Conservation (phyloP, 2,888 invertebrate species). For the Drosophila quinaria region DNA sequence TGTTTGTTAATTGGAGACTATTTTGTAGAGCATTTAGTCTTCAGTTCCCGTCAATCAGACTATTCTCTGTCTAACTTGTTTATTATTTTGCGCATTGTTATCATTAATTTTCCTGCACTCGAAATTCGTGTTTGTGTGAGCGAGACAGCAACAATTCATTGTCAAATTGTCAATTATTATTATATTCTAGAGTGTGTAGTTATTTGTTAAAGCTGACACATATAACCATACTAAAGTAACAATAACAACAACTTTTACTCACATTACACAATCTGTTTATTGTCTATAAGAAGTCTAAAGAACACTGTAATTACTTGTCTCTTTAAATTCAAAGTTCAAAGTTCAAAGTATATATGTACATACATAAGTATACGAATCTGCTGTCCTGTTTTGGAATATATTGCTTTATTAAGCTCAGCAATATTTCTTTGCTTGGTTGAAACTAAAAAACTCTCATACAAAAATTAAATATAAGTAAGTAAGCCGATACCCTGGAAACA, state of each 20-base stretch:
- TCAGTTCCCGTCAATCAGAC: neutral
- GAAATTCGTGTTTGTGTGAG: neutral
- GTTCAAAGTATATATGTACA: no score
- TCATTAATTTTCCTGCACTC: neutral
- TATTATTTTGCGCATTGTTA: conserved; percentile 11
- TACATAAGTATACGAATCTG: no score
- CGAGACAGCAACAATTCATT: neutral
- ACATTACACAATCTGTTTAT: neutral
- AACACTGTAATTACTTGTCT: neutral
- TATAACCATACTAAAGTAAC: neutral
- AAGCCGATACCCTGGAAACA: neutral
- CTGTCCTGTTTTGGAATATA: neutral
- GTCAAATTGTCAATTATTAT: conserved; percentile 5
- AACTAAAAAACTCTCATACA: neutral
- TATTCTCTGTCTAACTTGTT: neutral
- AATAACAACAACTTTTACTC: neutral
- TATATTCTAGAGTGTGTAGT: neutral
- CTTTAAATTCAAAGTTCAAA: no score
- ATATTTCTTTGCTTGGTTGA: neutral
- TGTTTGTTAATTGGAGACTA: neutral
- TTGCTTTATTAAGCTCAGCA: neutral
- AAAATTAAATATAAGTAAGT: no score
- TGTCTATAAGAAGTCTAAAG: neutral
- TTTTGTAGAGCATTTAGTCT: neutral
- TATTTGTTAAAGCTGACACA: neutral